Conservation (phyloP, 1,140 invertebrate genomes). For the Bactericera cockerelli region DNA sequence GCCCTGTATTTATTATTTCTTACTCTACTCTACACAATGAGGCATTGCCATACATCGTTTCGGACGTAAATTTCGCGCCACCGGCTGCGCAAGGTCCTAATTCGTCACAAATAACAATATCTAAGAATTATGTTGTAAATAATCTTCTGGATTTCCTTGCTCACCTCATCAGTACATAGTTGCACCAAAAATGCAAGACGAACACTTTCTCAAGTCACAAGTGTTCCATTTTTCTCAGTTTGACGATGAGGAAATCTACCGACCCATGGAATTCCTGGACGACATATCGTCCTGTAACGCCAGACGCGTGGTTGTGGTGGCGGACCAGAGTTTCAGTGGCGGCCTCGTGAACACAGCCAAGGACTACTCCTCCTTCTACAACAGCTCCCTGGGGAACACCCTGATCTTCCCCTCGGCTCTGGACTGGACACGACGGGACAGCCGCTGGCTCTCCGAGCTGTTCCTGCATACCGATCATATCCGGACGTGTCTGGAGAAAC, state of each 20-base stretch:
- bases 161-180: too few species aligned
- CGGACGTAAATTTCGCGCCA: too few species aligned
- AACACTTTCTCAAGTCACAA: too few species aligned
- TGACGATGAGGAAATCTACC: conserved; percentile 32
- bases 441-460: not conserved
- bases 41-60: too few species aligned
- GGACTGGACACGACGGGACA: not conserved
- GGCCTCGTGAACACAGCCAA: conserved; percentile 24
- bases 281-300: conserved; percentile 34
- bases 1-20: too few species aligned
- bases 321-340: conserved; percentile 35
- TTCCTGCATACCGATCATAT: not conserved
- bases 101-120: too few species aligned
- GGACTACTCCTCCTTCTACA: conserved; percentile 1
- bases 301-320: conserved; percentile 32
- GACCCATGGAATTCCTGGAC: conserved; percentile 31
- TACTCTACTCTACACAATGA: too few species aligned
- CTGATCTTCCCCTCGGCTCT: not conserved
- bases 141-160: too few species aligned
- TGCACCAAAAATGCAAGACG: too few species aligned
- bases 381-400: not conserved
- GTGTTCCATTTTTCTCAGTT: conserved; percentile 16
- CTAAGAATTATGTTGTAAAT: too few species aligned
- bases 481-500: conserved; percentile 2
- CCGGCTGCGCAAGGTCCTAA: too few species aligned